Percentiles rank a stretch among this genome's conserved stretches.
Evolutionary conservation across 2,113 vertebrate genomes (phyloP).

Genomic region (Phyllostomus discolor): DNA sequence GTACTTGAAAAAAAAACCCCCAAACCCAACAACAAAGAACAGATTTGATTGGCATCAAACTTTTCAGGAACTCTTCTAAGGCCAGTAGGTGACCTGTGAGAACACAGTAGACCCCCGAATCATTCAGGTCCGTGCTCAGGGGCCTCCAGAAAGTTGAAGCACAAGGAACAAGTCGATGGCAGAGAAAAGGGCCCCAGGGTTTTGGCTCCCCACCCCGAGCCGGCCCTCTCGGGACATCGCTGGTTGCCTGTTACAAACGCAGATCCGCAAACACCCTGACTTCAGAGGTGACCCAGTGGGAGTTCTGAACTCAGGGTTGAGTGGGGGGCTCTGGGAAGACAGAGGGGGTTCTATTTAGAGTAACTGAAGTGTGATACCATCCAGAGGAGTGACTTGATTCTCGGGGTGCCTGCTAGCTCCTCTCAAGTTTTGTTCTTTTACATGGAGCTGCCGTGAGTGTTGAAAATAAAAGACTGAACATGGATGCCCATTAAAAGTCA

Average conservation of each 20-base stretch:
- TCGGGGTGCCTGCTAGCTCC: neutral
- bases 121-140: neutral
- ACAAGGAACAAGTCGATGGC: neutral
- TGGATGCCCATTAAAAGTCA: neutral
- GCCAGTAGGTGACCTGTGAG: neutral
- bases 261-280: neutral
- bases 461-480: neutral
- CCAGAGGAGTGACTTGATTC: neutral
- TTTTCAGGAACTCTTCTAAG: neutral
- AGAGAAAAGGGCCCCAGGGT: neutral
- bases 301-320: neutral
- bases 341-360: neutral
- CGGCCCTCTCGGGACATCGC: neutral
- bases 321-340: neutral
- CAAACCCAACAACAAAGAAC: neutral
- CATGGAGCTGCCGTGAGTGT: neutral
- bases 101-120: neutral
- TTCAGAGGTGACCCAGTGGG: neutral
- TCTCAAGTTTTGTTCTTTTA: neutral
- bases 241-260: neutral
- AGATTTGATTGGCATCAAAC: neutral
- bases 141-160: neutral
- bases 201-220: rapidly evolving
- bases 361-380: too few species aligned
- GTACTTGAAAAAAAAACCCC: neutral